Percentiles rank a stretch among this genome's conserved stretches.
Evolutionary conservation across 2,888 invertebrate species (phyloP).

Genomic region (Gymnosoma rotundatum): DNA sequence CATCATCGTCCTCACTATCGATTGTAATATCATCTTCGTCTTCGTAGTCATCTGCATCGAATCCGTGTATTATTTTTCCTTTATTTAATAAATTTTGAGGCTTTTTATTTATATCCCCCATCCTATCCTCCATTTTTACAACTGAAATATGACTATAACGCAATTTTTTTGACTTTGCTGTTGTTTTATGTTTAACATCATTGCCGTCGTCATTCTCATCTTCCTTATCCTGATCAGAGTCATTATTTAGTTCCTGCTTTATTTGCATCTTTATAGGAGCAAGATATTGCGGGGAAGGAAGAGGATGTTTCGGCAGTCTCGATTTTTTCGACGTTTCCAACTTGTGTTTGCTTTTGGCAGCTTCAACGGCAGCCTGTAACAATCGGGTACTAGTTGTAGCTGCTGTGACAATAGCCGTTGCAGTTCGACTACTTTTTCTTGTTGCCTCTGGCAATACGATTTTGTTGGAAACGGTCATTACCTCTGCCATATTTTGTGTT

Average conservation of each 20-base stretch:
- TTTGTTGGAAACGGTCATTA: conserved; percentile 41
- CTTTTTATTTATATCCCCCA: conserved; percentile 78
- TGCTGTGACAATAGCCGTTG: conserved; percentile 79
- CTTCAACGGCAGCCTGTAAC: conserved; percentile 74
- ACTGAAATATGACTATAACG: conserved; percentile 70
- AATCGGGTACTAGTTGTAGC: conserved; percentile 79
- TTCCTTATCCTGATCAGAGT: conserved; percentile 44
- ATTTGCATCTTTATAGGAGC: conserved; percentile 20
- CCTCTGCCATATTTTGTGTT: conserved; percentile 23
- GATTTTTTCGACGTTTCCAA: conserved; percentile 41
- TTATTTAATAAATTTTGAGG: conserved; percentile 53
- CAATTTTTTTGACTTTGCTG: conserved; percentile 30
- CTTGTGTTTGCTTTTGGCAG: conserved; percentile 71
- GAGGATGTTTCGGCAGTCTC: conserved; percentile 31
- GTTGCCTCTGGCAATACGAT: conserved; percentile 75
- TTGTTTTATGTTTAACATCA: conserved; percentile 1
- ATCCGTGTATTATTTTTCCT: conserved; percentile 44
- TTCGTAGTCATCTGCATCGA: conserved; percentile 64
- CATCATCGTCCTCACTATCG: conserved; percentile 66
- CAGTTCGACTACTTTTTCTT: conserved; percentile 78
- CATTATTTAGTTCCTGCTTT: conserved; percentile 31
- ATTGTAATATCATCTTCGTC: conserved; percentile 45
- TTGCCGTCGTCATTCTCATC: conserved; percentile 60
- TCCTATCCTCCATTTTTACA: conserved; percentile 81
- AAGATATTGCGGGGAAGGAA: background rate